phyloP scores from a whole-genome alignment of 2,888 invertebrate genomes.

The Ectemnius lituratus region DNA sequence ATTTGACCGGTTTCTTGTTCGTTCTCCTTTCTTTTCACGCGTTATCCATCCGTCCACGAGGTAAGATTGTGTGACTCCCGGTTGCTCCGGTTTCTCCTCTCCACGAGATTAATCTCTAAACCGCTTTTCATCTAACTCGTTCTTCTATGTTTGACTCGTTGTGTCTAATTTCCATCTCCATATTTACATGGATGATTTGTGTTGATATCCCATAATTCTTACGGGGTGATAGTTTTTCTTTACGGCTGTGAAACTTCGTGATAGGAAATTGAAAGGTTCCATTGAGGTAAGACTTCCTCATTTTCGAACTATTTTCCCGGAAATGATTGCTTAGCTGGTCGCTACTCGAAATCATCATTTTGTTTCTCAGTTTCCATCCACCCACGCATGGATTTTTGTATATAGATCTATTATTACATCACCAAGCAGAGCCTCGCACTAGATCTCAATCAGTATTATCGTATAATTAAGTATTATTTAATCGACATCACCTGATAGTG shows the following conservation, averaged over 20 bases:
- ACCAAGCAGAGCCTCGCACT: neutral
- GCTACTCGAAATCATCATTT: neutral
- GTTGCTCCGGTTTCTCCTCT: neutral
- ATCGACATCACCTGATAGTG: neutral
- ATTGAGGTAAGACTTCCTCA: neutral
- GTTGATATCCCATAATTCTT: too few relatives aligned
- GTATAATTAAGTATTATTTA: neutral
- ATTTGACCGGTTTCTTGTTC: neutral
- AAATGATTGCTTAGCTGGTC: neutral
- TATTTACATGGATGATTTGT: neutral
- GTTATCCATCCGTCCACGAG: constrained; percentile 20
- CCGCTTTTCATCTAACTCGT: neutral
- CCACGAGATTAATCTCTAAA: neutral
- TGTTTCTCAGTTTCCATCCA: constrained; percentile 11
- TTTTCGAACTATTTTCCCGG: neutral
- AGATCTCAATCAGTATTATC: neutral
- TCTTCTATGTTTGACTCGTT: neutral
- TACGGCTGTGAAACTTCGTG: neutral
- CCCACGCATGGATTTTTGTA: too few relatives aligned
- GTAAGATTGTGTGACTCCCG: constrained; percentile 29
- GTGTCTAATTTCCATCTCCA: neutral
- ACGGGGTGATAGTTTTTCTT: too few relatives aligned
- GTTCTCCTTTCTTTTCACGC: neutral
- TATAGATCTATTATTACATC: neutral
- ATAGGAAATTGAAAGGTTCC: neutral